Evolutionary conservation across 2,888 invertebrate genomes (phyloP), one percentile per base, ranked within the genome.

Genomic region (Tenthredo scrophulariae): DNA sequence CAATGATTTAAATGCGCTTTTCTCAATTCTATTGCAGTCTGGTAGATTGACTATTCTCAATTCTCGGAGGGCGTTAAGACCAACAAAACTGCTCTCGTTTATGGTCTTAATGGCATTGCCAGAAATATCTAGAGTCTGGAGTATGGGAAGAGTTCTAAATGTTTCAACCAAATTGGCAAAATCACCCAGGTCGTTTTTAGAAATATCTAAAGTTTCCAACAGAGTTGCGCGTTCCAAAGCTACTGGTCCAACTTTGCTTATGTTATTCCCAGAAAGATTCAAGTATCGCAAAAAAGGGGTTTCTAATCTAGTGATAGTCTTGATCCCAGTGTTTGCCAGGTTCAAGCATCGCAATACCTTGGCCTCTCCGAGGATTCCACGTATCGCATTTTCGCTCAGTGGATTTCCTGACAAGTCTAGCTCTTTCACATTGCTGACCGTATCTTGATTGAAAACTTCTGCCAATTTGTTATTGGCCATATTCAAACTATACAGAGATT

Each of bases 331-430:
- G 13, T 96, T 96, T 0, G 98, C 97, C 83, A 98, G 94, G 92
- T 97, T 97, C 18, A 98, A 93, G 85, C 96, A 96, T 67, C 97
- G 94, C 0, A 97, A 96, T 0, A 98, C 97, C 94, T 98, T 98
- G 0, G 98, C 98, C 91, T 98, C 98, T 43, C 97, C 97, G 1
- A 98, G 93, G 84, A 98, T 95, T 91, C 97, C 97, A 74, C 94
- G 95, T 0, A 98, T 94, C 0, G 98, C 96, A 89, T 96, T 96
- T 84, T 95, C 94, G 1, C 96, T 96, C 0, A 98, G 92, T 0
- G 98, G 97, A 94, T 98, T 98, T 88, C 96, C 97, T 2, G 97
- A 97, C 13, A 98, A 94, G 93, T 98, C 98, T 10, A 98, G 94
- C 87, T 96, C 95, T 91, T 98, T 98, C 4, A 98, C 97, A 90